These are phyloP conservation scores for Anastatus disparis DNA, from an alignment of 1,140 invertebrate genomes.

Conservation along the genomic window DNA sequence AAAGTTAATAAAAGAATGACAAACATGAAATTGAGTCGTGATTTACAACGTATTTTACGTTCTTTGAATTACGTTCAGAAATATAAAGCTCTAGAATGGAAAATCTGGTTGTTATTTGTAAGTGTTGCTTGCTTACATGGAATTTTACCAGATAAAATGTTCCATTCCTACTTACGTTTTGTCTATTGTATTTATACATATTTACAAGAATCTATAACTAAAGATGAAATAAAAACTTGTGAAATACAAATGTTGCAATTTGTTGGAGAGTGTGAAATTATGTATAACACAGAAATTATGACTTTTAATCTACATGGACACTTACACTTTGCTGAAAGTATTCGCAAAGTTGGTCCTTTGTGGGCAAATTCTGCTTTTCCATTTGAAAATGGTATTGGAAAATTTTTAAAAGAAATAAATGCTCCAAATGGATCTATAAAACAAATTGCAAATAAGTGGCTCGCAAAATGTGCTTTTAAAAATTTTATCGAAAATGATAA, in stretches of 20 bases:
- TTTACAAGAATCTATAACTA: constrained; percentile 12
- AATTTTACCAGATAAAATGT: constrained; percentile 7
- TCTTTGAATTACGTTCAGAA: not conserved
- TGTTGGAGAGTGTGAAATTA: constrained; percentile 25
- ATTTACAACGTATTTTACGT: not conserved
- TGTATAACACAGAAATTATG: constrained; percentile 28
- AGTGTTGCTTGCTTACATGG: constrained; percentile 22
- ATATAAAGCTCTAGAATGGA: constrained; percentile 7
- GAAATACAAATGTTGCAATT: constrained; percentile 33
- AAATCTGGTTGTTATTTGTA: constrained; percentile 19
- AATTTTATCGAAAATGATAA: not conserved
- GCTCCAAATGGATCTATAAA: constrained; percentile 29
- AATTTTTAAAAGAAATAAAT: constrained; percentile 20
- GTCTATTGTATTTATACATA: constrained; percentile 26
- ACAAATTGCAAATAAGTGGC: constrained; percentile 31
- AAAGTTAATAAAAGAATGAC: not conserved
- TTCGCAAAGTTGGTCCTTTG: constrained; percentile 24
- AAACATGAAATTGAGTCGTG: not conserved
- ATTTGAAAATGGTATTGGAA: constrained; percentile 1
- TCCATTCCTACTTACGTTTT: constrained; percentile 17
- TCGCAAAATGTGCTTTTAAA: constrained; percentile 3
- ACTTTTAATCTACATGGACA: constrained; percentile 32
- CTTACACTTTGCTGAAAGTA: constrained; percentile 24
- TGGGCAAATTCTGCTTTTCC: constrained; percentile 31
- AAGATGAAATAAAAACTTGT: constrained; percentile 13